Conservation (phyloP, 2,113 vertebrate species). For the Physeter macrocephalus region DNA sequence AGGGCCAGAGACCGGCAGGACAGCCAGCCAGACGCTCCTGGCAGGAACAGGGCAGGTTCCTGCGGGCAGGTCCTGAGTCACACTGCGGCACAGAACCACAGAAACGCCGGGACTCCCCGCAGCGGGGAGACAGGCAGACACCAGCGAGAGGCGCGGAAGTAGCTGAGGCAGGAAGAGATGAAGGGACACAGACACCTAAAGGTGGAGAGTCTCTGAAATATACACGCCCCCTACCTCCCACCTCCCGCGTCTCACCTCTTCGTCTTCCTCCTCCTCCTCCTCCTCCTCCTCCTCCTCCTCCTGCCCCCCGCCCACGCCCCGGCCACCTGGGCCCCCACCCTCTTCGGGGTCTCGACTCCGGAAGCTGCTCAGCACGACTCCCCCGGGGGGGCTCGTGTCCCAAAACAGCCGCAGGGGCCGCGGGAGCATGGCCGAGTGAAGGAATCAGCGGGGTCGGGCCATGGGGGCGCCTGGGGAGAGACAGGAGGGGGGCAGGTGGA, state of each 20-base stretch:
- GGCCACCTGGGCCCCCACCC: conserved; percentile 49
- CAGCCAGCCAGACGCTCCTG: neutral
- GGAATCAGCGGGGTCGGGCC: conserved; percentile 56
- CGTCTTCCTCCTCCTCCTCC: conserved; percentile 56
- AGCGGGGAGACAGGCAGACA: neutral
- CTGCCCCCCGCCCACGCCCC: conserved; percentile 55
- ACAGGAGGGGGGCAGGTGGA: neutral
- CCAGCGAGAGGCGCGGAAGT: neutral
- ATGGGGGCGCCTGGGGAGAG: conserved; percentile 65
- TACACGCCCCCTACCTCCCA: neutral
- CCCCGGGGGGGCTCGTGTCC: conserved; percentile 66
- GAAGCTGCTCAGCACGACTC: conserved; percentile 74
- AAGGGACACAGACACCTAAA: neutral
- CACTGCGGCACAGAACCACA: neutral
- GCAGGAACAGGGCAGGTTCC: neutral
- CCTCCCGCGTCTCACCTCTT: conserved; percentile 63
- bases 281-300: conserved; percentile 47
- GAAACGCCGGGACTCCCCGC: neutral
- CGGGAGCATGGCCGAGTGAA: conserved; percentile 63
- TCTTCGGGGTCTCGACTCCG: conserved; percentile 70
- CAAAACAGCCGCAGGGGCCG: conserved; percentile 69
- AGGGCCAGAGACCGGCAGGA: neutral
- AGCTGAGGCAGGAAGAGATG: neutral
- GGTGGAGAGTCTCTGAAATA: neutral
- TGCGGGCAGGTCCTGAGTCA: neutral